Conservation (phyloP, 92 coral and sea anemone species). For the Chrysogorgia sp. region DNA sequence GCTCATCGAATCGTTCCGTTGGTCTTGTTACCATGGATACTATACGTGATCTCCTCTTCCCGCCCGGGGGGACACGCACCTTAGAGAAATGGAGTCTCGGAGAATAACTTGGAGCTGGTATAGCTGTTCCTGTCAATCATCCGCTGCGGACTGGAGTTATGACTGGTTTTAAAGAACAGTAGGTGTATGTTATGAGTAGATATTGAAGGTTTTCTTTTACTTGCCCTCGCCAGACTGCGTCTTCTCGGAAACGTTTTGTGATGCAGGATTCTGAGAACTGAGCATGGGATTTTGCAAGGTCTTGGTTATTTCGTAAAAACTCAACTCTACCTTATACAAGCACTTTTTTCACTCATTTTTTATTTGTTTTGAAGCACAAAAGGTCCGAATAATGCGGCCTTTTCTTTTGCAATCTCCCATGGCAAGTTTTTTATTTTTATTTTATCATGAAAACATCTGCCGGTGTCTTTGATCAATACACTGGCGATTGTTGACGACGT, state of each 20-base stretch:
- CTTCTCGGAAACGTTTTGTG: no score
- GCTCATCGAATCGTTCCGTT: not conserved
- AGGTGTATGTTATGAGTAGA: constrained; percentile 14
- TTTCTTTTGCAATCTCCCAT: not conserved
- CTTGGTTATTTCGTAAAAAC: no score
- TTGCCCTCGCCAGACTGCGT: no score
- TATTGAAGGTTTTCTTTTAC: constrained; percentile 1
- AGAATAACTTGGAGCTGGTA: not conserved
- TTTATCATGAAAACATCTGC: no score
- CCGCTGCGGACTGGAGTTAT: not conserved
- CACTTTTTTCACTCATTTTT: no score
- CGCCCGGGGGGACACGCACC: constrained; percentile 29
- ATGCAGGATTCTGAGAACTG: no score
- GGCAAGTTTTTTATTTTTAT: no score
- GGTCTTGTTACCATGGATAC: constrained; percentile 39
- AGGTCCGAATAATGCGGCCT: no score
- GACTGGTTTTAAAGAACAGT: not conserved
- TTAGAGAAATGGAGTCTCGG: constrained; percentile 43
- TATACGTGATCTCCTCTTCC: constrained; percentile 20
- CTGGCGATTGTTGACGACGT: not conserved
- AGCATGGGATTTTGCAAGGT: no score
- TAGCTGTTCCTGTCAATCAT: constrained; percentile 11
- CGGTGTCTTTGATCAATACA: not conserved
- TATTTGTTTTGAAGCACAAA: no score
- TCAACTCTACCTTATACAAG: no score